phyloP scores from a whole-genome alignment of 2,888 invertebrate species.

The Ditylenchus weischeri region DNA sequence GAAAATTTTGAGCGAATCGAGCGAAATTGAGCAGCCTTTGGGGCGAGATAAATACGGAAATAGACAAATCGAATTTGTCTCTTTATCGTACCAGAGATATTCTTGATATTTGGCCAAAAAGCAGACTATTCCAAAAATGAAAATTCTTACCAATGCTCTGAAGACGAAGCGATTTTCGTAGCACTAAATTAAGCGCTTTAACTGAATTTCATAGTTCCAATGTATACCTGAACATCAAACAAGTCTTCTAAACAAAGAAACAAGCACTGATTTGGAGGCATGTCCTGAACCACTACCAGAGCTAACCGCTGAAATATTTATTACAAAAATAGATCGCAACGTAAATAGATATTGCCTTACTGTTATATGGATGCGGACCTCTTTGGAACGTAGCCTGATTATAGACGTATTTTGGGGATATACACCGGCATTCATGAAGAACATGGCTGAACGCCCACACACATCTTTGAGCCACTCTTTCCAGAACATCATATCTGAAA shows the following conservation, averaged over 20 bases:
- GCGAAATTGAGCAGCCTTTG: no score
- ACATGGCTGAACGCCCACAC: slow-evolving; percentile 32
- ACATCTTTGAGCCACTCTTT: slow-evolving; percentile 36
- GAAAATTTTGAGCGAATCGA: no score
- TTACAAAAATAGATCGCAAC: not conserved
- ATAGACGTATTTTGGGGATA: slow-evolving; percentile 16
- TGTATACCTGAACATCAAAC: slow-evolving; percentile 14
- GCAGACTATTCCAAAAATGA: no score
- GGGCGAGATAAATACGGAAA: no score
- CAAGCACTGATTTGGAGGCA: slow-evolving; percentile 30
- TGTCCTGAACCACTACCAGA: slow-evolving; percentile 29
- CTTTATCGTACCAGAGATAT: no score
- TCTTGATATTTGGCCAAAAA: no score
- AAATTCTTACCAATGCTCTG: slow-evolving; percentile 5
- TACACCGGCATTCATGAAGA: slow-evolving; percentile 17
- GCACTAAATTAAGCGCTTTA: not conserved
- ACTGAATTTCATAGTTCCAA: no score
- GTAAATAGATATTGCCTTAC: not conserved
- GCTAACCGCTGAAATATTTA: slow-evolving; percentile 18
- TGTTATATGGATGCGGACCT: slow-evolving; percentile 22
- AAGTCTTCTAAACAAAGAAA: slow-evolving; percentile 27
- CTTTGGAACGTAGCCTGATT: slow-evolving; percentile 17
- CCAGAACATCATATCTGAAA: slow-evolving; percentile 33
- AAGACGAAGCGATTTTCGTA: slow-evolving; percentile 20
- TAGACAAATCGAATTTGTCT: no score